Evolutionary conservation across 2,888 invertebrate species (phyloP).

Genomic region (Amblyteles armatorius): DNA sequence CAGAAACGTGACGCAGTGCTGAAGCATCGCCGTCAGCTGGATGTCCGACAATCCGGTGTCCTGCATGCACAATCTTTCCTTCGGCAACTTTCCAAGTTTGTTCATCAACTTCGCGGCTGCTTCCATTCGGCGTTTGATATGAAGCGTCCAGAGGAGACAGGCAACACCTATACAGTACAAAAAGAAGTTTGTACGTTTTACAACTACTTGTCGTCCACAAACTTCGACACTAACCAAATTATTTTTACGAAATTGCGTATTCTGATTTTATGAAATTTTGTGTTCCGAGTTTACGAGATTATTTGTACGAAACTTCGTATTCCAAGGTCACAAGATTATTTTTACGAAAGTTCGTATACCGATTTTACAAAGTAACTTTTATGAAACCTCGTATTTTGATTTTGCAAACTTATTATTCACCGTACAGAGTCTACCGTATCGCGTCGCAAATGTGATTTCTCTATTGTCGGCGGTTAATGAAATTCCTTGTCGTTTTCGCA

Average conservation of each 20-base stretch:
- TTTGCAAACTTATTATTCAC: too few species aligned
- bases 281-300: too few species aligned
- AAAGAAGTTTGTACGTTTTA: conserved; percentile 34
- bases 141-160: conserved; percentile 95
- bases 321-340: too few species aligned
- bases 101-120: conserved; percentile 91
- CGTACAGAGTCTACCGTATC: not conserved
- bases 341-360: too few species aligned
- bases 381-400: too few species aligned
- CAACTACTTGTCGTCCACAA: too few species aligned
- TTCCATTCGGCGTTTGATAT: conserved; percentile 93
- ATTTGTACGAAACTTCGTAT: too few species aligned
- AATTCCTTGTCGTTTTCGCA: not conserved
- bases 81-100: conserved; percentile 93
- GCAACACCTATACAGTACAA: conserved; percentile 88
- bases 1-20: conserved; percentile 85
- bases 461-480: not conserved
- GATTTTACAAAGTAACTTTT: too few species aligned
- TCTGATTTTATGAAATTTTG: too few species aligned
- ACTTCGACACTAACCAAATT: not conserved
- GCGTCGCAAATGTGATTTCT: not conserved
- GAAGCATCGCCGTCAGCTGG: conserved; percentile 84
- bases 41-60: conserved; percentile 90
- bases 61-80: conserved; percentile 93
- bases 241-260: too few species aligned